A percentile compares a stretch with the other conserved stretches of the same genome.
These are phyloP conservation scores for Elaeidobius kamerunicus DNA, from an alignment of 2,888 invertebrate species.

Conservation along the genomic window DNA sequence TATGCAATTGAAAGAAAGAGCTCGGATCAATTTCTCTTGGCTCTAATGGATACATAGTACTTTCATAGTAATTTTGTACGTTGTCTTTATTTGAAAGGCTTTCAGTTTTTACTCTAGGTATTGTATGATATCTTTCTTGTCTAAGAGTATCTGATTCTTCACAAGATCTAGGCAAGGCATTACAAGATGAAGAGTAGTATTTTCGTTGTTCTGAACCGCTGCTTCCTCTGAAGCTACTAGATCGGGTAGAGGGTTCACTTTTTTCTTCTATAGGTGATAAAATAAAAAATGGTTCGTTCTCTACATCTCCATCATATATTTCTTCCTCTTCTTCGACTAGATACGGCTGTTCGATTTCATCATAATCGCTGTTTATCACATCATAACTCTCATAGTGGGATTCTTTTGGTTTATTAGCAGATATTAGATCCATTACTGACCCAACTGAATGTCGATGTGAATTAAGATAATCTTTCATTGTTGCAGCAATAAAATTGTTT, in stretches of 20 bases:
- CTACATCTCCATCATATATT: conserved; percentile 32
- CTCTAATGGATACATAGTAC: conserved; percentile 54
- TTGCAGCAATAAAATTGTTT: conserved; percentile 45
- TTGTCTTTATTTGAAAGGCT: conserved; percentile 36
- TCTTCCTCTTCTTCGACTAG: conserved; percentile 23
- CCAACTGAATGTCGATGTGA: conserved; percentile 49
- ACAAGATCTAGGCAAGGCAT: conserved; percentile 43
- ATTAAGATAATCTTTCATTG: conserved; percentile 49
- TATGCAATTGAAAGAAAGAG: conserved; percentile 57
- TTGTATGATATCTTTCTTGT: conserved; percentile 53
- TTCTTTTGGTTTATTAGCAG: conserved; percentile 15
- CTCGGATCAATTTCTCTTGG: conserved; percentile 58
- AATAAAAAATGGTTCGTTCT: conserved; percentile 42
- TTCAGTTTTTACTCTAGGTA: conserved; percentile 53
- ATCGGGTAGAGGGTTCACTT: conserved; percentile 55
- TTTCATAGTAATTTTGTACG: conserved; percentile 38
- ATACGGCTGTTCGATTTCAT: conserved; percentile 20
- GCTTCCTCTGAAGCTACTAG: conserved; percentile 47
- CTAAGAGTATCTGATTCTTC: conserved; percentile 31
- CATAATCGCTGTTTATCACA: conserved; percentile 30
- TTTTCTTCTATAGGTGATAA: conserved; percentile 59
- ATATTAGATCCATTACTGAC: conserved; percentile 48
- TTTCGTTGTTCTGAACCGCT: conserved; percentile 41
- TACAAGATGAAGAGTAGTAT: conserved; percentile 46
- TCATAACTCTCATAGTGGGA: conserved; percentile 31